Base-by-base conservation (phyloP, 2,113 vertebrate species). In the Brachirus orientalis region DNA sequence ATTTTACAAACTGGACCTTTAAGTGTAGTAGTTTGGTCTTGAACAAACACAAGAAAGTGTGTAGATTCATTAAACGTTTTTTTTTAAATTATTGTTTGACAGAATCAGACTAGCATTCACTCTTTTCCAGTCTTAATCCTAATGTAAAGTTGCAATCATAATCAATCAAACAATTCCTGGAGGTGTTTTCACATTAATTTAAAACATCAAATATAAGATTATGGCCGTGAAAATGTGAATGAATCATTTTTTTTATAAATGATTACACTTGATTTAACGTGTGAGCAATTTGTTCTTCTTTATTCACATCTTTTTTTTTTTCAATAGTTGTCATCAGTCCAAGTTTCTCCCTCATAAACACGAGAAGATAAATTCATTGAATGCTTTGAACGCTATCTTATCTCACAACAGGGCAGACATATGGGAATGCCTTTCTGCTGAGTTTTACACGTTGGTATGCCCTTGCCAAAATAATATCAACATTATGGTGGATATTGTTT, bases 401-500 rank as follows among this genome's bases (percentile, higher is more conserved):
- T 80, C 73, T 59, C 13, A 60, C 63, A n/a, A 22, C 61, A 45
- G 40, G 35, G 71, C 59, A 48, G 16, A 44, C 73, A 13, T 3
- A 35, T 64, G 62, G 73, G 77, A 77, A 74, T 75, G 68, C 60
- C 67, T 68, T 44, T 64, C 4, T 52, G 20, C 45, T 58, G 37
- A 44, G 68, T 63, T 14, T 62, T 59, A 50, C 45, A 56, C 11
- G 10, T 6, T 2, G 2, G 28, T 40, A 33, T 40, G 22, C 16
- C 38, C 12, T 43, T 40, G 12, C 36, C 18, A 13, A 28, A 28
- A 28, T 28, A 6, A 28, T 28, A 28, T 28, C 28, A 28, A 28
- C 28, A 20, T 44, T 3, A 43, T 3, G 17, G 4, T 36, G 28
- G 38, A 65, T 7, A 3, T 53, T 45, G 52, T 47, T 55, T 55